Evolutionary conservation across 2,888 invertebrate species (phyloP).

Genomic region (Panorpa germanica): DNA sequence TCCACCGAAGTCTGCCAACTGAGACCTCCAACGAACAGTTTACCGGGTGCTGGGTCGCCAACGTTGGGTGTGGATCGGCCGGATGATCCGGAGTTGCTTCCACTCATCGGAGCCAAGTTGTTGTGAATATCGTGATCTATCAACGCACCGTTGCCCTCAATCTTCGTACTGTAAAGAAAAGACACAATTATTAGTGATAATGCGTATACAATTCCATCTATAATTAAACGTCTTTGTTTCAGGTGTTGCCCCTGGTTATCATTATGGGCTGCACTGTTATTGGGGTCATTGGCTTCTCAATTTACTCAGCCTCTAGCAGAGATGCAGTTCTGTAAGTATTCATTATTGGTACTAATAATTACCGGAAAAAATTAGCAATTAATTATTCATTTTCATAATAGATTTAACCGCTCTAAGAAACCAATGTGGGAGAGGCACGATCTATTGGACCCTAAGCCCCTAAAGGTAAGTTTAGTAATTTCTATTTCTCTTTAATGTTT

Average conservation of each 20-base stretch:
- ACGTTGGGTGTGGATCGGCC: slow-evolving; percentile 56
- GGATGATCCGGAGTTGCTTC: slow-evolving; percentile 34
- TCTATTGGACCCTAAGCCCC: slow-evolving; percentile 21
- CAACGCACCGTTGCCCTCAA: slow-evolving; percentile 28
- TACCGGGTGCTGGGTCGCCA: slow-evolving; percentile 58
- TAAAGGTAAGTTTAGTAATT: slow-evolving; percentile 25
- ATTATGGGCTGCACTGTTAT: slow-evolving; percentile 14
- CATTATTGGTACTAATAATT: slow-evolving; percentile 1
- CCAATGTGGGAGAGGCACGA: slow-evolving; percentile 17
- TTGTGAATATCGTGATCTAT: slow-evolving; percentile 32
- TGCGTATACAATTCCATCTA: background rate
- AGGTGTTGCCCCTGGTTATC: slow-evolving; percentile 17
- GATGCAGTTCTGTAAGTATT: slow-evolving; percentile 21
- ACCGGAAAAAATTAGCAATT: too few relatives aligned
- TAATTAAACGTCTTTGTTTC: slow-evolving; percentile 14
- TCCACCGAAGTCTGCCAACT: slow-evolving; percentile 89
- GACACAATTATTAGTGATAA: slow-evolving; percentile 8
- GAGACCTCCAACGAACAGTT: slow-evolving; percentile 78
- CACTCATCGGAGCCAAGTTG: slow-evolving; percentile 21
- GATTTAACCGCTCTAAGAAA: slow-evolving; percentile 11
- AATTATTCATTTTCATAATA: slow-evolving; percentile 8
- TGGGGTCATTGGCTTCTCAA: slow-evolving; percentile 15
- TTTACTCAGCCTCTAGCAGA: slow-evolving; percentile 17
- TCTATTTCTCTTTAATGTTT: slow-evolving; percentile 1
- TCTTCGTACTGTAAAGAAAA: slow-evolving; percentile 26